Base-by-base conservation (phyloP, 1,140 invertebrate species). In the Drosophila rufa region DNA sequence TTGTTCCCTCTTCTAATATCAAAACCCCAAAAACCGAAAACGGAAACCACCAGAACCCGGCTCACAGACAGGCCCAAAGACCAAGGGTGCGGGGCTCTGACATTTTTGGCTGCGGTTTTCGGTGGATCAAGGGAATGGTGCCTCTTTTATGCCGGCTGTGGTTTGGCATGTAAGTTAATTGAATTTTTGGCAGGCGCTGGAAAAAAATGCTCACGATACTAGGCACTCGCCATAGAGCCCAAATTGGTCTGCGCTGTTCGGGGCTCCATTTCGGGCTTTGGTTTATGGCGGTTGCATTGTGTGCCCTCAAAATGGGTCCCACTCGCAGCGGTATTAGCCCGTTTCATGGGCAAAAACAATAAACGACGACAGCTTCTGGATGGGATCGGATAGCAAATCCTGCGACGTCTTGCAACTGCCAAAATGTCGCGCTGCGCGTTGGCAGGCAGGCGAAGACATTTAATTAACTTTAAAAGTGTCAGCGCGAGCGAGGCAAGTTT, bases 381-480 rank as follows among this genome's bases (percentile, higher is more conserved):
- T 15, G 15, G 58, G 42, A 36, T n/a, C 3, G 46, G 17, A 14
- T 25, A 8, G 25, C 50, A 33, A 75, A 62, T 50, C 71, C 22
- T 46, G 11, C 9, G 17, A 47, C 45, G 43, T 57, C 64, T 69
- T 73, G 61, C 78, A 82, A 79, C 69, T 83, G 83, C 76, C 83
- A 89, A 73, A 87, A 80, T 74, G 76, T 74, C 64, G 75, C 64
- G 43, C 40, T 33, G 8, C 30, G 30, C 30, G 43, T 48, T 55
- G 62, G 70, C 56, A 57, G 56, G 65, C 56, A 59, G 8, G 30
- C 2, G 17, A 30, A 38, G 67, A 51, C 67, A 46, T 84, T 90
- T 89, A 89, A 89, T 89, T 84, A 89, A 89, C 77, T 87, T 84
- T 80, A 75, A 79, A 79, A 79, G 66, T 79, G 76, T 58, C 50